These are phyloP conservation scores for Yponomeuta plumbellus DNA, from an alignment of 2,888 invertebrate genomes.

Conservation along the genomic window DNA sequence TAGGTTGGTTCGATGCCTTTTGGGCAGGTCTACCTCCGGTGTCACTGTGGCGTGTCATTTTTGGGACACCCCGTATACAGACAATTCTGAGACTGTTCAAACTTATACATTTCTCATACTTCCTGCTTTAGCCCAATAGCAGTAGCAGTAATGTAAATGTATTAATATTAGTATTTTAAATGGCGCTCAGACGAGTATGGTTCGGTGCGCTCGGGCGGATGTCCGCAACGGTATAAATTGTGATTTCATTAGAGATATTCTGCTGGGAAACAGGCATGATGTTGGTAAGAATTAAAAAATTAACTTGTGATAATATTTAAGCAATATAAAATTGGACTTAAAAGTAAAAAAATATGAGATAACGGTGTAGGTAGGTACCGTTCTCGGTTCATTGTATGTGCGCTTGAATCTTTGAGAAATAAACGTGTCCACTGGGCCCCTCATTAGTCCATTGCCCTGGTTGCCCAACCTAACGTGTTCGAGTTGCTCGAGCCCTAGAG, in stretches of 20 bases:
- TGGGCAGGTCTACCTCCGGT: no score
- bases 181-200: slow-evolving; percentile 17
- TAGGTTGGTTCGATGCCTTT: no score
- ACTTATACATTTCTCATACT: background rate
- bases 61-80: no score
- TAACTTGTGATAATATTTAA: background rate
- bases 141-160: background rate
- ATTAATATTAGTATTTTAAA: background rate
- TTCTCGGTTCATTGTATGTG: no score
- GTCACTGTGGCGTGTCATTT: no score
- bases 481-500: slow-evolving; percentile 5
- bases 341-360: no score
- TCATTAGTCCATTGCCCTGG: slow-evolving; percentile 21
- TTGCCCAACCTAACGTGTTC: slow-evolving; percentile 18
- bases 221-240: slow-evolving; percentile 47
- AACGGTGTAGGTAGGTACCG: no score
- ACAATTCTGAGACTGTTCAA: no score
- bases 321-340: background rate
- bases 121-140: background rate
- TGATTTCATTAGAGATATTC: slow-evolving; percentile 6
- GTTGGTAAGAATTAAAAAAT: background rate
- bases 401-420: background rate
- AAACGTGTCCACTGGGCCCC: slow-evolving; percentile 4
- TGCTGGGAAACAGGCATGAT: background rate
- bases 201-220: slow-evolving; percentile 48